Conservation (phyloP, 2,797 vertebrate genomes). For the Euphonia xanthogaster region DNA sequence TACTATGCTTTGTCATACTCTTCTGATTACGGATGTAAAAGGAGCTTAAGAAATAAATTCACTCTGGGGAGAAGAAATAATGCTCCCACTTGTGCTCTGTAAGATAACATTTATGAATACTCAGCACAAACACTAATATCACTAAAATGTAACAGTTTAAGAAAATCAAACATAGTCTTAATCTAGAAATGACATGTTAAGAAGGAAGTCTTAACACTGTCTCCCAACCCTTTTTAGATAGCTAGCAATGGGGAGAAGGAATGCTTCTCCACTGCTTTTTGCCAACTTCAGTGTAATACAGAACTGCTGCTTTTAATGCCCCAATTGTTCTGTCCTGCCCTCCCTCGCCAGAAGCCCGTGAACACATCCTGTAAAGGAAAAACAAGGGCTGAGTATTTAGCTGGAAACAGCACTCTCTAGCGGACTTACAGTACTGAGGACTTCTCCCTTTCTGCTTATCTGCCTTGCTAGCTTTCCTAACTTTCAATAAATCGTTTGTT, state of each 20-base stretch:
- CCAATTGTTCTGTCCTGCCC: background rate
- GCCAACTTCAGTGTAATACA: background rate
- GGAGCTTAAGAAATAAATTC: background rate
- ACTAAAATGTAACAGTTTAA: background rate
- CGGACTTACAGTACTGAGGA: conserved; percentile 47
- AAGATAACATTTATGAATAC: background rate
- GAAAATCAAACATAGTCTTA: background rate
- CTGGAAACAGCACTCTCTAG: conserved; percentile 65
- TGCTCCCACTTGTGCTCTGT: accelerated
- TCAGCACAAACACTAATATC: background rate
- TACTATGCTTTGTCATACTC: background rate
- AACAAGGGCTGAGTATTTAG: conserved; percentile 2
- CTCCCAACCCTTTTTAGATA: background rate
- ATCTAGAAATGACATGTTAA: background rate
- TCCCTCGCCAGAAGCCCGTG: background rate
- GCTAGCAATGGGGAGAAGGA: background rate
- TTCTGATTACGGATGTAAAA: background rate
- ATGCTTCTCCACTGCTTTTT: background rate
- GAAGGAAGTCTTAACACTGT: background rate
- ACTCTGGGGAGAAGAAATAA: background rate
- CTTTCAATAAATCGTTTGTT: conserved; percentile 37
- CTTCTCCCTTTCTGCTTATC: conserved; percentile 35
- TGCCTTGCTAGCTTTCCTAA: conserved; percentile 47
- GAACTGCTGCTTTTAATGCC: background rate
- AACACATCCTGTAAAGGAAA: background rate